Base-by-base conservation (phyloP, 2,888 invertebrate genomes). In the Platycheirus rosarum region DNA sequence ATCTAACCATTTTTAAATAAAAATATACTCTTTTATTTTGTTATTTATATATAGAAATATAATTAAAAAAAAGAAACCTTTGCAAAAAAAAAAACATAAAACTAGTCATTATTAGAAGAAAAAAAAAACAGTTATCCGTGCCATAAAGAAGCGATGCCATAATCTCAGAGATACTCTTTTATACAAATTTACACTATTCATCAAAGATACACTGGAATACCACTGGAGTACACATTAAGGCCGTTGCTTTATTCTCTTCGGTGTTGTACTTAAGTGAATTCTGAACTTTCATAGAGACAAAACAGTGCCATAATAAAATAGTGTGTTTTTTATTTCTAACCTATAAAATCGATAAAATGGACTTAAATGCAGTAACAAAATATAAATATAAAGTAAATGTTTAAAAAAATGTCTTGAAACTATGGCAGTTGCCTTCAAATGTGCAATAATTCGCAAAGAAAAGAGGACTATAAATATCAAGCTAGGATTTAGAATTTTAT, bases 81-180 rank as follows among this genome's bases (percentile, higher is more conserved):
- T 68, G 69, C 63, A 80, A 65, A 60, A 23, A 51, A 23, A 6
- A 49, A 37, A 66, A 68, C 71, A 60, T 76, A 82, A 77, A 84
- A 77, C 84, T 84, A 84, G 84, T 84, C 84, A 84, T 78, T 78
- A 73, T 75, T 66, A 75, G 57, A 84, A 69, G 13, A 62, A 60
- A 18, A 63, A 44, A 40, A 13, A 13, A 35, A 23, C 49, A 42
- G 7, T 68, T 42, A 73, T 65, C 53, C 60, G 84, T 84, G 84
- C 84, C 84, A 84, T 84, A 84, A 78, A 20, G 73, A 69, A 78
- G 84, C 84, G 65, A 84, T 77, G 84, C 84, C 84, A 84, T 84
- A 84, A 77, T 69, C 82, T 82, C 82, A 76, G 75, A 80, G 70
- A 75, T 79, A n/a, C n/a, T n/a, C n/a, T n/a, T n/a, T n/a, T n/a